These are phyloP conservation scores for Mythimna vitellina DNA, from an alignment of 2,888 invertebrate species.

Conservation along the genomic window DNA sequence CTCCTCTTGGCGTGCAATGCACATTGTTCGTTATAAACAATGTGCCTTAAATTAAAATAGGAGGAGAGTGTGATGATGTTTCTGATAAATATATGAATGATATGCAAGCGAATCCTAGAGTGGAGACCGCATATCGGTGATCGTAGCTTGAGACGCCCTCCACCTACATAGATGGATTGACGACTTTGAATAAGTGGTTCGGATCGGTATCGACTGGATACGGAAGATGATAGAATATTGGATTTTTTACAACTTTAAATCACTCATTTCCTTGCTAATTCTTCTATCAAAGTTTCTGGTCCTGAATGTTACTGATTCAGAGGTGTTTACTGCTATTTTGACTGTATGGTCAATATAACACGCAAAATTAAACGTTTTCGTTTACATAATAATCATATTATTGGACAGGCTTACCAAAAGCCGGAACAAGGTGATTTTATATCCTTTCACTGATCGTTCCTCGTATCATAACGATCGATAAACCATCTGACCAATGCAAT, in stretches of 20 bases:
- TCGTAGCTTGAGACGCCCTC: neutral
- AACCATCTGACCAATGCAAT: conserved; percentile 9
- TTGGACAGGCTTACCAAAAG: conserved; percentile 25
- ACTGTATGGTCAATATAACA: neutral
- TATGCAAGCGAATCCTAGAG: neutral
- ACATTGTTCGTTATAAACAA: conserved; percentile 1
- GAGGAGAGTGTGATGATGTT: neutral
- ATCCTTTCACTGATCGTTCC: conserved; percentile 45
- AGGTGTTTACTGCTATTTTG: neutral
- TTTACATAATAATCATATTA: conserved; percentile 47
- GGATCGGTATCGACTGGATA: neutral
- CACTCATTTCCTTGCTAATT: neutral
- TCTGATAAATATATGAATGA: neutral
- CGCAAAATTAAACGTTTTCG: neutral
- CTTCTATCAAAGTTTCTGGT: neutral
- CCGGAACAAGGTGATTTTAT: conserved; percentile 24
- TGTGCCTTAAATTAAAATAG: neutral
- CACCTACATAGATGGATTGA: no score
- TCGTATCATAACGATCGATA: conserved; percentile 22
- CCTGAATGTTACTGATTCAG: neutral
- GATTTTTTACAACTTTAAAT: no score
- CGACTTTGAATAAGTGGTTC: neutral
- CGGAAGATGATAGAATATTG: neutral
- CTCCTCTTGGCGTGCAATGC: neutral
- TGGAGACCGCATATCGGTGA: neutral